These are phyloP conservation scores for Halcyon smyrnensis DNA, from an alignment of 2,797 vertebrate genomes.

Conservation along the genomic window DNA sequence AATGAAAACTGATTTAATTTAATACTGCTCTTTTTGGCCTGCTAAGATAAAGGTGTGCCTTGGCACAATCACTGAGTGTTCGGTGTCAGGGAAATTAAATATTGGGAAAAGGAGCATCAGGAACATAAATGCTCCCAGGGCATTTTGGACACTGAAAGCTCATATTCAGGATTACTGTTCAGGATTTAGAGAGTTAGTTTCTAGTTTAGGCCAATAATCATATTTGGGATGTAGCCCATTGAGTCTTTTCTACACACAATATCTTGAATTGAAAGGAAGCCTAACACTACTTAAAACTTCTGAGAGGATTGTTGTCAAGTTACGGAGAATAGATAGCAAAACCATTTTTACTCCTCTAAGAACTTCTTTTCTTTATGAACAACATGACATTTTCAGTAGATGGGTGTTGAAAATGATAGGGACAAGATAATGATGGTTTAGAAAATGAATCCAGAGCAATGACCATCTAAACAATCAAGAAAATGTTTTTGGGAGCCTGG, in stretches of 20 bases:
- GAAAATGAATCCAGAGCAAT: constrained; percentile 1
- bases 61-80: neutral
- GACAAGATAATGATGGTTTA: neutral
- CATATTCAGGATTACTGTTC: neutral
- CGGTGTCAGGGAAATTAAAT: neutral
- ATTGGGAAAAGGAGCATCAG: neutral
- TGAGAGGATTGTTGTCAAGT: neutral
- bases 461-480: constrained; percentile 29
- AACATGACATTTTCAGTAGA: neutral
- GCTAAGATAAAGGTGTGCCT: neutral
- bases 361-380: constrained; percentile 10
- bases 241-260: neutral
- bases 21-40: neutral
- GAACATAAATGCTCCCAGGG: neutral
- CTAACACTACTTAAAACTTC: neutral
- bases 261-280: neutral
- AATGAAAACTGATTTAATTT: neutral
- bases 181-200: neutral
- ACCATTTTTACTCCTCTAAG: neutral
- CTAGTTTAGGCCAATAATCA: neutral
- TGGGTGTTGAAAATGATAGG: neutral
- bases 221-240: neutral
- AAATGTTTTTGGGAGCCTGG: neutral
- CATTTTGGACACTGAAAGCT: neutral
- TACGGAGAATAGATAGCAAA: neutral